Base-by-base conservation (phyloP, 2,113 vertebrate species). In the Cryptotis parvus region DNA sequence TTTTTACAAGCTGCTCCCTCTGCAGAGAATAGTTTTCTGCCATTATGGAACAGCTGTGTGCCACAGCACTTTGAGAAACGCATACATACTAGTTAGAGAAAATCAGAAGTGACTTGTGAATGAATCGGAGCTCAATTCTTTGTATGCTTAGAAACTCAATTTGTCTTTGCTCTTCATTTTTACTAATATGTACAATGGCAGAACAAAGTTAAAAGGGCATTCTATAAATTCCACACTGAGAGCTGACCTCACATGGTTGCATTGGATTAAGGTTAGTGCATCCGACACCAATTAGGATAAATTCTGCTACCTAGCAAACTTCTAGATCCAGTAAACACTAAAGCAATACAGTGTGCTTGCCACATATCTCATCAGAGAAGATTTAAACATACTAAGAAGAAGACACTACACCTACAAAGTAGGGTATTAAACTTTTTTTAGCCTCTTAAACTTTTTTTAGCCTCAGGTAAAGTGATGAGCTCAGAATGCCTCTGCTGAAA, bases 1-100 rank as follows among this genome's bases (percentile, higher is more conserved):
- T 10, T n/a, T 33, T 41, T n/a, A 5, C 26, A 52, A 61, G 3
- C 1, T 29, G 3, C 4, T 35, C 2, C 6, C 1, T 63, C n/a
- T 24, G 1, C 18, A 39, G 9, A 1, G 1, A 61, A 43, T 9
- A 4, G 15, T 35, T 3, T 18, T 3, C 33, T 33, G 3, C 7
- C 9, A 15, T 55, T 15, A 8, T 26, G 41, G 2, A 6, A 58
- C 55, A 58, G 9, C n/a, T 45, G 14, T 26, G 41, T 12, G 11
- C 1, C 9, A 49, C 2, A 26, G 26, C 6, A 24, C 2, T 87
- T 10, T 31, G 22, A 22, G 61, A n/a, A 73, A 66, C 39, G 8
- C 12, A 69, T 9, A 4, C 5, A 9, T 2, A 24, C 1, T 16
- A 26, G 31, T 24, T 20, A n/a, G 12, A n/a, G 22, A 52, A 27